Evolutionary conservation across 2,113 vertebrate species (phyloP).

Genomic region (Dermatemys mawii): DNA sequence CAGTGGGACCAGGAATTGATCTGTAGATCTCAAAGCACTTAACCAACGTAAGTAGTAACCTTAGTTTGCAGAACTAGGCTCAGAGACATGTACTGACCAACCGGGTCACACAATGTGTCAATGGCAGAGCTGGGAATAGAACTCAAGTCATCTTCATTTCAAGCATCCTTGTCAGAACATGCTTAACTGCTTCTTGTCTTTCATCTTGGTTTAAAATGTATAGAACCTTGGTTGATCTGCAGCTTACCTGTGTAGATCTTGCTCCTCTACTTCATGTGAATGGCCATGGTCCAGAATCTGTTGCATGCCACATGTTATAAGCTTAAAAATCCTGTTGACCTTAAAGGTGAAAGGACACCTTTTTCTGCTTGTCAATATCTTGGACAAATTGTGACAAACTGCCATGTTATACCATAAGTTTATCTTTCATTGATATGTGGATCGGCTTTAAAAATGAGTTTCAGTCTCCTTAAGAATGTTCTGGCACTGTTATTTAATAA

Average conservation of each 20-base stretch:
- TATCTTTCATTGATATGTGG: neutral
- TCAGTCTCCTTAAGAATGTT: slow-evolving; percentile 16
- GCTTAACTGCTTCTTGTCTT: neutral
- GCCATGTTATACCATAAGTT: slow-evolving; percentile 9
- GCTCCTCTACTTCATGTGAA: neutral
- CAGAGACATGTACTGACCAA: neutral
- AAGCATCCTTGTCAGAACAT: neutral
- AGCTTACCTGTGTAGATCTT: neutral
- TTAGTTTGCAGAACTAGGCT: slow-evolving; percentile 39
- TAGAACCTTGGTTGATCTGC: neutral
- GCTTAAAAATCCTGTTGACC: neutral
- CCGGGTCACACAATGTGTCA: slow-evolving; percentile 29
- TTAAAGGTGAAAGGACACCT: neutral
- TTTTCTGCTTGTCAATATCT: neutral
- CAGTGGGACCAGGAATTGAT: slow-evolving; percentile 51
- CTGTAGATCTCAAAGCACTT: slow-evolving; percentile 27
- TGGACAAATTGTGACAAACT: slow-evolving; percentile 18
- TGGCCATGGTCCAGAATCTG: neutral
- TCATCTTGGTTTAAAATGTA: neutral
- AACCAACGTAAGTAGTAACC: neutral
- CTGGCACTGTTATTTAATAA: neutral
- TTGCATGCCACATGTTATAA: neutral
- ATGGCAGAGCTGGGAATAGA: neutral
- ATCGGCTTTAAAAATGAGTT: slow-evolving; percentile 22
- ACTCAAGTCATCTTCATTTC: neutral